A percentile compares a stretch with the other conserved stretches of the same genome.
Evolutionary conservation across 2,113 vertebrate species (phyloP).

Genomic region (Apus apus): DNA sequence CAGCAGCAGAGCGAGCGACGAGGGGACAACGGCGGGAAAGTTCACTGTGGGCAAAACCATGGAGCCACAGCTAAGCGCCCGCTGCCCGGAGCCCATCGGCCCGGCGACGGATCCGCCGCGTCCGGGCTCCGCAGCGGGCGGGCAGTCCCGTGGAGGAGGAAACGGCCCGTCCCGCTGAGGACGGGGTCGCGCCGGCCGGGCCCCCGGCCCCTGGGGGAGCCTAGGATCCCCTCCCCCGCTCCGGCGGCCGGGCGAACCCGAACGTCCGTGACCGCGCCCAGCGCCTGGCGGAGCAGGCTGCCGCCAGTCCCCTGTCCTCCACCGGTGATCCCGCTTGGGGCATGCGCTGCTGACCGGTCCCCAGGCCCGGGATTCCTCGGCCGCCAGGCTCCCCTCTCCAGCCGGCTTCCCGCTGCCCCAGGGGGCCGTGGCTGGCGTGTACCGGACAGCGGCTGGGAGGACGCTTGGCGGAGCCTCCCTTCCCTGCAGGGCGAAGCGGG

Average conservation of each 20-base stretch:
- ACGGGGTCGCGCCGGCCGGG: not conserved
- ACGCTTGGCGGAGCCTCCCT: not conserved
- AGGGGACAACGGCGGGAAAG: too few relatives aligned
- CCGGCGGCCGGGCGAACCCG: not conserved
- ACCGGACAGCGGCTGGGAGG: not conserved
- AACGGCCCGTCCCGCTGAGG: too few relatives aligned
- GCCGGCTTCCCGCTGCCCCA: not conserved
- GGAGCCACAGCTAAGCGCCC: not conserved
- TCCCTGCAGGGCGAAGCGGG: not conserved
- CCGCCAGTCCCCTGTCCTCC: accelerated
- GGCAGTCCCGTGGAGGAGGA: too few relatives aligned
- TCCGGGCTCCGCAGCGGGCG: too few relatives aligned
- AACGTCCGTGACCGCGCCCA: not conserved
- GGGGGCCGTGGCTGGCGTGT: not conserved
- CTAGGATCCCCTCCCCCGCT: too few relatives aligned
- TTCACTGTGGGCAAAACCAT: not conserved
- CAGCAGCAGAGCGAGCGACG: too few relatives aligned
- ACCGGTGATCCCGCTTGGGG: too few relatives aligned
- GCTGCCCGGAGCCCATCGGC: not conserved
- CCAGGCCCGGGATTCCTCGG: too few relatives aligned
- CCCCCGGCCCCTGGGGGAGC: too few relatives aligned
- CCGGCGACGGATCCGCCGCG: not conserved
- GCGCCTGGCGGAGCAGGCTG: not conserved
- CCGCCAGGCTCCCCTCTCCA: not conserved
- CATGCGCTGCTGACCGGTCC: not conserved